Base-by-base conservation (phyloP, 2,797 vertebrate species). In the Sebastes melanostomus region DNA sequence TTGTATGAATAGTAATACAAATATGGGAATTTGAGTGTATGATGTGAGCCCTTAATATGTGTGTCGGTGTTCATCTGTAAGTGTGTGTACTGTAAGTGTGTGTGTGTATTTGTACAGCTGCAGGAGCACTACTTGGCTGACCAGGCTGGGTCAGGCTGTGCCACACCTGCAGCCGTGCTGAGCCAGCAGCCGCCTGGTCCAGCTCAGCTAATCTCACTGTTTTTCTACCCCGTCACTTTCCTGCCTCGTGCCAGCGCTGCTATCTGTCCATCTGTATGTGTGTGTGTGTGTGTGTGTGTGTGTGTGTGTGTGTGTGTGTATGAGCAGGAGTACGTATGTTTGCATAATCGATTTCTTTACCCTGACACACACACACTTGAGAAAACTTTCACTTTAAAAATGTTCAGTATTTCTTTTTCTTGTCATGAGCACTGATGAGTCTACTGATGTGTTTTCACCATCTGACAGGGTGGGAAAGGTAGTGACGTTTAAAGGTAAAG, bases 131-230 rank as follows among this genome's bases (percentile, higher is more conserved):
- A 46, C 85, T 88, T 88, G 85, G 86, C 83, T 87, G 89, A 82
- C 83, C 88, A 65, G 81, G 72, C 86, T 71, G 80, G 87, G 85
- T 87, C 93, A 89, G 86, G 65, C 81, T 62, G 30, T 86, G 89
- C 92, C 93, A 94, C 95, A 94, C 95, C 95, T 95, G 94, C 88
- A 91, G 90, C 84, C 34, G 11, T 92, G 95, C 95, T 95, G 94
- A 96, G 88, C 78, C 86, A 94, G 93, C 93, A 90, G 75, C 72
- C 67, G 10, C 36, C 78, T 22, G 32, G 69, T 74, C 85, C 82
- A 84, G 81, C 77, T 90, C 90, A 92, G 92, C 93, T 91, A 92
- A 90, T 86, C 80, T 80, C 32, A 14, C 58, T 94, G 90, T 95
- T 95, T 91, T 93, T 91, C 66, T 91, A 83, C 83, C 85, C 85